A percentile compares a stretch with the other conserved stretches of the same genome.
These are phyloP conservation scores for Ia io DNA, from an alignment of 2,113 vertebrate species.

Conservation along the genomic window DNA sequence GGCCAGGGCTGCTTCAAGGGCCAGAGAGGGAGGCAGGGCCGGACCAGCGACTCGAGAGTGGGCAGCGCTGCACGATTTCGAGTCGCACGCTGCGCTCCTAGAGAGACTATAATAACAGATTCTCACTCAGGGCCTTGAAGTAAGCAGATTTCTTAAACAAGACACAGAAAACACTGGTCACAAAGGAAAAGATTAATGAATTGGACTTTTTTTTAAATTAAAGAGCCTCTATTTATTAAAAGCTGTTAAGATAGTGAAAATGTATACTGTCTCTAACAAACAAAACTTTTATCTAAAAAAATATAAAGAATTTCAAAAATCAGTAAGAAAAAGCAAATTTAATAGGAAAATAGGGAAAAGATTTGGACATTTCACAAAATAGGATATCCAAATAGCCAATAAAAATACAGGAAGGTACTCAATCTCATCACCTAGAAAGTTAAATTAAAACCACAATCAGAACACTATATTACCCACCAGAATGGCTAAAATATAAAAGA, in stretches of 20 bases:
- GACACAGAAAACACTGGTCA: not conserved
- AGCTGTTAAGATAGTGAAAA: not conserved
- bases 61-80: no score
- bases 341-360: not conserved
- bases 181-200: not conserved
- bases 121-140: not conserved
- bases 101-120: not conserved
- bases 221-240: not conserved
- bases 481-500: not conserved
- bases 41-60: no score
- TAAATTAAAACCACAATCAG: not conserved
- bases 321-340: not conserved
- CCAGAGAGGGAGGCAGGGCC: no score
- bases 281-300: not conserved
- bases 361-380: not conserved
- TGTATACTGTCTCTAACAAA: not conserved
- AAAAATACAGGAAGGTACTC: not conserved
- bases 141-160: not conserved
- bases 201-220: not conserved
- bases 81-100: no score
- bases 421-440: not conserved
- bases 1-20: no score
- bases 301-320: conserved; percentile 5
- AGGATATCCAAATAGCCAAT: not conserved
- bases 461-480: not conserved